Evolutionary conservation across 2,888 invertebrate genomes (phyloP).

Genomic region (Andrena bucephala): DNA sequence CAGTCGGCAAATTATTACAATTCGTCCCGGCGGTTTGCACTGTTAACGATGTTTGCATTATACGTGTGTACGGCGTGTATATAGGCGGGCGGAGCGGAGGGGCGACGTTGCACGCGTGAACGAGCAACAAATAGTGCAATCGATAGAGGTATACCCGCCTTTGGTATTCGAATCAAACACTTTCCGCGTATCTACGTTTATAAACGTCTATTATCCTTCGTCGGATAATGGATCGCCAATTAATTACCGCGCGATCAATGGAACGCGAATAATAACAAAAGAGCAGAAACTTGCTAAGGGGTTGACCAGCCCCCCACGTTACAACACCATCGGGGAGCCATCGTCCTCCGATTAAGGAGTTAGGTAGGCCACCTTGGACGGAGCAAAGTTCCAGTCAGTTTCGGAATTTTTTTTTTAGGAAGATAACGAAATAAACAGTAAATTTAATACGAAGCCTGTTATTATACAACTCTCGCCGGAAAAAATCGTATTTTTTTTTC

Average conservation of each 20-base stretch:
- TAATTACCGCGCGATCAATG: conserved; percentile 51
- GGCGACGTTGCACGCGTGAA: conserved; percentile 54
- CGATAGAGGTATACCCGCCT: conserved; percentile 58
- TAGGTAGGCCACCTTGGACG: too few relatives aligned
- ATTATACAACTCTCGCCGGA: too few relatives aligned
- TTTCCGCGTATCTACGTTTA: conserved; percentile 60
- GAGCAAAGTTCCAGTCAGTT: too few relatives aligned
- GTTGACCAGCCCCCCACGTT: not conserved
- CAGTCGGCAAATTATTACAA: conserved; percentile 70
- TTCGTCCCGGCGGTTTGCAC: conserved; percentile 61
- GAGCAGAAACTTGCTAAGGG: conserved; percentile 31
- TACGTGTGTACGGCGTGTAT: conserved; percentile 26
- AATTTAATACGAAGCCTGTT: too few relatives aligned
- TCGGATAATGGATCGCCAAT: conserved; percentile 60
- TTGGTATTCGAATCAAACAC: conserved; percentile 63
- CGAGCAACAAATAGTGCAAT: conserved; percentile 58
- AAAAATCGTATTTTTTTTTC: too few relatives aligned
- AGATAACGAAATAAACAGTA: too few relatives aligned
- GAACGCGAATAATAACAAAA: conserved; percentile 18
- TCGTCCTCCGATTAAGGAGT: not conserved
- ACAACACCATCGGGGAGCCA: not conserved
- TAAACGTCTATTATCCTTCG: conserved; percentile 67
- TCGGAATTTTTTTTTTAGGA: too few relatives aligned
- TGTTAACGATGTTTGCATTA: conserved; percentile 65
- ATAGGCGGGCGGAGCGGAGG: conserved; percentile 4